phyloP scores from a whole-genome alignment of 2,113 vertebrate species.

The Asarcornis scutulata region DNA sequence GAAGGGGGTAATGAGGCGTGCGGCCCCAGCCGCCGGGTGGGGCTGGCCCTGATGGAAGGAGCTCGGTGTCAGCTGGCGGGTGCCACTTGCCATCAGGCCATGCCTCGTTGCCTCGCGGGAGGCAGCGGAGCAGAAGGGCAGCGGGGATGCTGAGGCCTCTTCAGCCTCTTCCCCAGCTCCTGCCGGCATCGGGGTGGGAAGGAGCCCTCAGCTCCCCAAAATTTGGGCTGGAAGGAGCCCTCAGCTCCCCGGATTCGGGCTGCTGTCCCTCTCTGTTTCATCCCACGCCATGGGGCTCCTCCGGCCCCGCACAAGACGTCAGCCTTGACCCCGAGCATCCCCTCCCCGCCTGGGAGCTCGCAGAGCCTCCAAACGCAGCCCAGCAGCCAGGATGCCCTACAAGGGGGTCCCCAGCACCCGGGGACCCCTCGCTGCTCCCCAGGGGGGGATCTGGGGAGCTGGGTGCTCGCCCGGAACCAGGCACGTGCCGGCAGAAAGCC shows the following conservation, averaged over 20 bases:
- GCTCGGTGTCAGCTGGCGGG: constrained; percentile 80
- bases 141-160: neutral
- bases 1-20: constrained; percentile 64
- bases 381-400: neutral
- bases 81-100: constrained; percentile 79
- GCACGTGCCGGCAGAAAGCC: neutral
- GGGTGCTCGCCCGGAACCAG: neutral
- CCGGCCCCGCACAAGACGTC: neutral
- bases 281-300: neutral
- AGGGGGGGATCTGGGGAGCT: accelerated
- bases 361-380: accelerated
- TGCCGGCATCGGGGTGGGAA: accelerated
- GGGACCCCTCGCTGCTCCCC: neutral
- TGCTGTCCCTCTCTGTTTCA: accelerated
- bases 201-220: neutral
- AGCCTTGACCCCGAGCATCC: neutral
- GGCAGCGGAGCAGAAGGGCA: constrained; percentile 75
- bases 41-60: constrained; percentile 74
- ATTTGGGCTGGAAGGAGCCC: accelerated
- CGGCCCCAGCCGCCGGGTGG: constrained; percentile 31
- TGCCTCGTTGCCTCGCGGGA: constrained; percentile 68
- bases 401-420: accelerated
- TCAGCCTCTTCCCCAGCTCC: neutral
- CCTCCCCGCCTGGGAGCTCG: neutral
- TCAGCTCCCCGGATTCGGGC: neutral